These are phyloP conservation scores for Nymphalis c-album DNA, from an alignment of 2,888 invertebrate species.

Conservation along the genomic window DNA sequence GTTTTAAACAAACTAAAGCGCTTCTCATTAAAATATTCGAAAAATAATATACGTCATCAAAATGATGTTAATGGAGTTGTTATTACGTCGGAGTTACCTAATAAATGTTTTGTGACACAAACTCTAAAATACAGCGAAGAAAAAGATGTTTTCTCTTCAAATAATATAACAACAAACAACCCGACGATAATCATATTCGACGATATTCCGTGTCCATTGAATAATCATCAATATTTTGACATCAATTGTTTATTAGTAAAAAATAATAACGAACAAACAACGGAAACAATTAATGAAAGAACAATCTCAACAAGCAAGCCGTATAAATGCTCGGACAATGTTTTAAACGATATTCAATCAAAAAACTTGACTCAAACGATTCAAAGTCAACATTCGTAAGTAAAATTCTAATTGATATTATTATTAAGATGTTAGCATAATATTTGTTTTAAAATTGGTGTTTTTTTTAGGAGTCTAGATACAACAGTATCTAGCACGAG, in stretches of 20 bases:
- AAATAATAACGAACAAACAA: no score
- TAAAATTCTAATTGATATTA: not conserved
- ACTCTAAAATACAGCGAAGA: not conserved
- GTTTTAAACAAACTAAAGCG: not conserved
- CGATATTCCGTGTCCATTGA: constrained; percentile 33
- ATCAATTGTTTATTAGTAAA: no score
- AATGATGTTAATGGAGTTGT: not conserved
- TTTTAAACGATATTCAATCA: not conserved
- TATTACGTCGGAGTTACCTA: no score
- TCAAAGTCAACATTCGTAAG: not conserved
- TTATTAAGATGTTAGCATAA: no score
- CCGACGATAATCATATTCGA: constrained; percentile 49
- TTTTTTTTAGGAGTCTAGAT: no score
- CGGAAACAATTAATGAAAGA: not conserved
- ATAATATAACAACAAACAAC: constrained; percentile 31
- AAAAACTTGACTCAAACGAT: not conserved
- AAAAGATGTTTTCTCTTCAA: constrained; percentile 5
- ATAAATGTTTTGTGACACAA: not conserved
- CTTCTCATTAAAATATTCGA: not conserved
- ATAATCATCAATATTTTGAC: not conserved
- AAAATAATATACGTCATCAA: not conserved
- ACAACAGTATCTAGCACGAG: no score
- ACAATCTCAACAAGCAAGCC: not conserved
- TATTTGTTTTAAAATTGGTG: no score
- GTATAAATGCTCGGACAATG: not conserved